Conservation (phyloP, 1,140 invertebrate genomes). For the Aphelenchoides besseyi region DNA sequence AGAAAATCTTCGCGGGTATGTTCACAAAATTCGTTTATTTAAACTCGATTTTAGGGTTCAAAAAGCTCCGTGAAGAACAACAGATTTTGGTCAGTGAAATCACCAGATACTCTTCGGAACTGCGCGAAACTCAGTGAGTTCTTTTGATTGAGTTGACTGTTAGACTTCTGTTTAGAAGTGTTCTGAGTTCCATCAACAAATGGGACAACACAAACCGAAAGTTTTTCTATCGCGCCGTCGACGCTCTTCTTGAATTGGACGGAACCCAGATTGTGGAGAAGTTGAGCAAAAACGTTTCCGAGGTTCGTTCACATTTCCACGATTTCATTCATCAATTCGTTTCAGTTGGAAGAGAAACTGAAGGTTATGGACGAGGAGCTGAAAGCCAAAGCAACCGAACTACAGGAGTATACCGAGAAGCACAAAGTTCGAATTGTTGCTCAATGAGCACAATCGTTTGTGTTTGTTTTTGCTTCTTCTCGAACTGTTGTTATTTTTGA, state of each 20-base stretch:
- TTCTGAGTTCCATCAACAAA: neutral
- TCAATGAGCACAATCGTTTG: constrained; percentile 10
- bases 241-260: constrained; percentile 17
- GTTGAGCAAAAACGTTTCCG: neutral
- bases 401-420: constrained; percentile 17
- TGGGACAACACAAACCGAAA: constrained; percentile 19
- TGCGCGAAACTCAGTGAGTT: constrained; percentile 15
- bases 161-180: constrained; percentile 5
- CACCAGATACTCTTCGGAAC: neutral
- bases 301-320: neutral
- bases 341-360: constrained; percentile 16
- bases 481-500: neutral
- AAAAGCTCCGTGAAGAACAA: constrained; percentile 15
- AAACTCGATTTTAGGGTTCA: neutral
- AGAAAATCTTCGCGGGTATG: constrained; percentile 10
- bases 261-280: neutral
- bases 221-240: constrained; percentile 16
- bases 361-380: constrained; percentile 15
- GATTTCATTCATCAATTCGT: neutral
- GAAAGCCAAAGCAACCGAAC: constrained; percentile 18
- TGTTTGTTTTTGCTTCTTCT: neutral
- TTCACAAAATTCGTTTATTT: neutral
- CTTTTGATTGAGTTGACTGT: neutral
- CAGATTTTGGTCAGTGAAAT: constrained; percentile 9
- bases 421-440: constrained; percentile 12